Evolutionary conservation across 2,113 vertebrate genomes (phyloP), one percentile per base, ranked within the genome.

Genomic region (Neogale vison): DNA sequence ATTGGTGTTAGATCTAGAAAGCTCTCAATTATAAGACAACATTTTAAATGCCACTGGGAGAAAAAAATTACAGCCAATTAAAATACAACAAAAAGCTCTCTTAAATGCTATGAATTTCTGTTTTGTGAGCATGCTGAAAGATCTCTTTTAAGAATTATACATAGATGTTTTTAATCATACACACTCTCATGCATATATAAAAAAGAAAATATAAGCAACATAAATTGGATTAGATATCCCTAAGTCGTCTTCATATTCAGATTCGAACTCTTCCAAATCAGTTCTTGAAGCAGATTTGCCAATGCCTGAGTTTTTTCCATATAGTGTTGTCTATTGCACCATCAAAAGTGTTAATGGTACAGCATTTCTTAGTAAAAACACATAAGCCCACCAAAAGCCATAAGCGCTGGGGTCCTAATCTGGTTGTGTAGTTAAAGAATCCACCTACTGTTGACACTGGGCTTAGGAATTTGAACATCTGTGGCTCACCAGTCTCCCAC

Each of bases 41-140:
- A 55, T 21, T 91, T 94, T 88, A 69, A 90, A 83, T 21, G 63
- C 13, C 57, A n/a, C n/a, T 69, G 18, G 24, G 59, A 93, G 50
- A 93, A 90, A 47, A 12, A 76, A 93, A 50, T 29, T 9, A 86
- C 14, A 81, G 57, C 18, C 36, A 82, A 52, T 81, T 76, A 36
- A 80, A 84, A 57, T 47, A 36, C 6, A 34, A 97, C 21, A 80
- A 39, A 59, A 93, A 88, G 71, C 21, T 59, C 26, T 82, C 61
- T 87, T 89, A 47, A 93, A 93, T 31, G 59, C 24, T 26, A 18
- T 34, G 34, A 65, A 76, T 81, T 81, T 94, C 63, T 88, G 45
- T 88, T 61, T 52, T 79, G 20, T 59, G 29, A 67, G 52, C 13
- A 69, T 42, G 36, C 0, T 39, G 20, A 90, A 88, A 88, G 50